phyloP scores from a whole-genome alignment of 2,113 vertebrate species.

The Peromyscus californicus region DNA sequence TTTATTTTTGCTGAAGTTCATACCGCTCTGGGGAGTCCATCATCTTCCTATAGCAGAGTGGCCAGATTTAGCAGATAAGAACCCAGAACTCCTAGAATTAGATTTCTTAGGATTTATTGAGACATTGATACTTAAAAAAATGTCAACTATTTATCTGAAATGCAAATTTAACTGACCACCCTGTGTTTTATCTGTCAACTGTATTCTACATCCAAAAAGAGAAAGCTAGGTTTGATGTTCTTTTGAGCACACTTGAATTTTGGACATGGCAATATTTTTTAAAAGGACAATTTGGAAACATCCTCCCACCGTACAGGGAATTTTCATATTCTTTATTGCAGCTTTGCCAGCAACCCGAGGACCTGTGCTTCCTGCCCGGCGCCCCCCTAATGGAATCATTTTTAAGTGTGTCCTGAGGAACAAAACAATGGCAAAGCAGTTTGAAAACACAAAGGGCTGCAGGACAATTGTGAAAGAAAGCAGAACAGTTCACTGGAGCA shows the following conservation, averaged over 20 bases:
- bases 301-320: neutral
- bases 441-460: constrained; percentile 68
- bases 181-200: constrained; percentile 19
- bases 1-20: neutral
- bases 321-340: neutral
- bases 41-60: neutral
- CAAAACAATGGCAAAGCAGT: constrained; percentile 46
- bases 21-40: neutral
- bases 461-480: constrained; percentile 77
- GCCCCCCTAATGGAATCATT: neutral
- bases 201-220: neutral
- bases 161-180: constrained; percentile 13
- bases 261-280: constrained; percentile 30
- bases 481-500: constrained; percentile 80
- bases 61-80: constrained; percentile 16
- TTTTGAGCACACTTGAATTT: constrained; percentile 5
- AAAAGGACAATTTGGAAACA: neutral
- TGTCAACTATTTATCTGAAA: constrained; percentile 40
- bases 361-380: neutral
- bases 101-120: neutral
- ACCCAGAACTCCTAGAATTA: neutral
- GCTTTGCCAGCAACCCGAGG: neutral
- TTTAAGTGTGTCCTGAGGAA: constrained; percentile 19
- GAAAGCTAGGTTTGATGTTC: neutral
- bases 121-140: constrained; percentile 14